Evolutionary conservation across 2,888 invertebrate genomes (phyloP).

Genomic region (Apoderus coryli): DNA sequence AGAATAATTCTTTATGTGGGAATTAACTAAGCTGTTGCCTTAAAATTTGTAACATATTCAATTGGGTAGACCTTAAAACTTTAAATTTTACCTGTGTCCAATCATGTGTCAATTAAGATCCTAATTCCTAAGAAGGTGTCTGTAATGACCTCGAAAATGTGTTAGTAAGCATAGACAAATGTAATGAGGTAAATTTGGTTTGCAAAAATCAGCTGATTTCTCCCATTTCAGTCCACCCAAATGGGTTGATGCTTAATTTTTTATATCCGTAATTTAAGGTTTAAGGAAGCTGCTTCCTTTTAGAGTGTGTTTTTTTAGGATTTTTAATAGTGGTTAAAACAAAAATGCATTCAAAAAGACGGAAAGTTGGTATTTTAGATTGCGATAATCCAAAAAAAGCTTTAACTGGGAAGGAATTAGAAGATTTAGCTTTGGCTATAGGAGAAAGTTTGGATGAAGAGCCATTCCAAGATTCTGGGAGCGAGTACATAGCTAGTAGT

Average conservation of each 20-base stretch:
- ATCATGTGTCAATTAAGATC: constrained; percentile 1
- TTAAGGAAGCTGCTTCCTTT: too few relatives aligned
- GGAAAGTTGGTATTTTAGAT: constrained; percentile 6
- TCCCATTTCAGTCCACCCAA: constrained; percentile 4
- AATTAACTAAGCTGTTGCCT: too few relatives aligned
- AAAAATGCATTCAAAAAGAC: constrained; percentile 5
- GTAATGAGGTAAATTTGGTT: constrained; percentile 1
- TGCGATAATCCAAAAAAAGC: constrained; percentile 8
- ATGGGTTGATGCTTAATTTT: constrained; percentile 4
- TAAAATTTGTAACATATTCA: too few relatives aligned
- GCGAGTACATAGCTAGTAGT: background rate
- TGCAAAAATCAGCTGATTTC: constrained; percentile 3
- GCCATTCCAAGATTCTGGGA: constrained; percentile 7
- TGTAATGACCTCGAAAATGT: background rate
- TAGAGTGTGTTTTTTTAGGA: too few relatives aligned
- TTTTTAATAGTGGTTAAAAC: too few relatives aligned
- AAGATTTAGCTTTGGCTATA: constrained; percentile 4
- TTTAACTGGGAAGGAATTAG: constrained; percentile 6
- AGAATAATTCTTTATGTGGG: too few relatives aligned
- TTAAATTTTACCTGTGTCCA: constrained; percentile 4
- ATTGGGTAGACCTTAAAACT: constrained; percentile 4
- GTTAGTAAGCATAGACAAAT: too few relatives aligned
- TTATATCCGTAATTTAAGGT: background rate
- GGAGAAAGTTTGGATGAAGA: constrained; percentile 7
- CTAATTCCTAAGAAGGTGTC: constrained; percentile 2